Percentiles rank a stretch among this genome's conserved stretches.
These are phyloP conservation scores for Conomelus anceps DNA, from an alignment of 2,888 invertebrate genomes.

Conservation along the genomic window DNA sequence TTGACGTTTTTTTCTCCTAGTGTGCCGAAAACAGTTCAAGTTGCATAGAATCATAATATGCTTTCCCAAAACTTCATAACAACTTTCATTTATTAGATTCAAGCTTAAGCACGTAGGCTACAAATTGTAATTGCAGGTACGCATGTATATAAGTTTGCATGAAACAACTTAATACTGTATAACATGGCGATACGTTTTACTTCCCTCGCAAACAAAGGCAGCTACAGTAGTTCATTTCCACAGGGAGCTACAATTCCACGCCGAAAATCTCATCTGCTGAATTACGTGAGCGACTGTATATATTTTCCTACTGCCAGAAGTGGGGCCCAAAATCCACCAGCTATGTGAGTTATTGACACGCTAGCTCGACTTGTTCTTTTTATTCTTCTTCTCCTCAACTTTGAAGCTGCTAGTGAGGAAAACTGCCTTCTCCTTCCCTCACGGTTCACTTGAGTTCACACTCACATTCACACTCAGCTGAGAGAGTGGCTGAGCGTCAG, in stretches of 20 bases:
- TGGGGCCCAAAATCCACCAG: not conserved
- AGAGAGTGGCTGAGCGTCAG: not conserved
- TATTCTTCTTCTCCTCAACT: too few species aligned
- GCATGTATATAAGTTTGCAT: not conserved
- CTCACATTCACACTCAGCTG: not conserved
- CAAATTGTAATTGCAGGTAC: not conserved
- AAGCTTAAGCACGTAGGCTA: not conserved
- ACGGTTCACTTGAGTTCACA: not conserved
- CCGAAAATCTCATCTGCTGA: not conserved
- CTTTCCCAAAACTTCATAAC: not conserved
- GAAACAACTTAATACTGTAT: not conserved
- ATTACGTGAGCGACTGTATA: not conserved
- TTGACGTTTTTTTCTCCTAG: not conserved
- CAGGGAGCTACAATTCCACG: not conserved
- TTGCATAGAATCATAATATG: not conserved
- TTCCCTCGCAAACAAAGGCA: not conserved
- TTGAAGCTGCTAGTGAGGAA: too few species aligned
- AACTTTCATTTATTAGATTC: not conserved
- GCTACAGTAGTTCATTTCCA: not conserved
- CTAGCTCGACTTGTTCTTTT: not conserved
- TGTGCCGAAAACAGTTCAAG: not conserved
- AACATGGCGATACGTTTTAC: not conserved
- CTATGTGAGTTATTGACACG: not conserved
- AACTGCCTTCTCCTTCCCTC: not conserved
- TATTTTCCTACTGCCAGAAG: not conserved